A percentile compares a stretch with the other conserved stretches of the same genome.
Conservation (phyloP, 30 jellyfish, hydroid and myxozoan genomes). For the Sanderia malayensis region DNA sequence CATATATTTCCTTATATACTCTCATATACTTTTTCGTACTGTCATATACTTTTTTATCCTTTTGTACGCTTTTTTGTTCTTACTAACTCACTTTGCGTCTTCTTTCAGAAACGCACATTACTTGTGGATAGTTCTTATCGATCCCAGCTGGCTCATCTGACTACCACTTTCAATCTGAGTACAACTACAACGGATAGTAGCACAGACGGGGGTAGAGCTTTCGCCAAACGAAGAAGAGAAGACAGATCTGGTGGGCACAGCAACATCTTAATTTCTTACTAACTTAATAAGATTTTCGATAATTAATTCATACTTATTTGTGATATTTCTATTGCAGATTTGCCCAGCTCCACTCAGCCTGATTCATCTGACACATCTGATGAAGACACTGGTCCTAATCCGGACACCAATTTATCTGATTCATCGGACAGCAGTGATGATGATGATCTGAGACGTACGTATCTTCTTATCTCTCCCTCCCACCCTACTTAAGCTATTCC, state of each 20-base stretch:
- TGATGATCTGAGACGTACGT: no score
- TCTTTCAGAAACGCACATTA: slow-evolving; percentile 55
- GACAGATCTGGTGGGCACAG: slow-evolving; percentile 14
- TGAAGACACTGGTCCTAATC: slow-evolving; percentile 62
- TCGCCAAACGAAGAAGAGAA: slow-evolving; percentile 33
- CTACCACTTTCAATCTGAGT: slow-evolving; percentile 55
- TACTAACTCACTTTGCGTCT: no score
- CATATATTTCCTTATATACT: no score
- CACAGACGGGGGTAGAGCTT: slow-evolving; percentile 67
- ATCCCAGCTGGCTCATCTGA: slow-evolving; percentile 42
- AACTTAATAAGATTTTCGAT: not conserved
- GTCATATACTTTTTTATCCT: no score
- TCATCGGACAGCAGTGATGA: slow-evolving; percentile 86
- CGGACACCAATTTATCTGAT: slow-evolving; percentile 63
- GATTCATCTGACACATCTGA: slow-evolving; percentile 96
- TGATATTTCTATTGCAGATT: slow-evolving; percentile 29
- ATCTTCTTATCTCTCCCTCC: no score
- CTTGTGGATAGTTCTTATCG: slow-evolving; percentile 60
- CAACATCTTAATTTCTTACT: no score
- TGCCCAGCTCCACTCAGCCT: slow-evolving; percentile 75
- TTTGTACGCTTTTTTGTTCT: no score
- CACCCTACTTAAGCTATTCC: no score
- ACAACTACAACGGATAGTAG: slow-evolving; percentile 90
- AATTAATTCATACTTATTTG: no score
- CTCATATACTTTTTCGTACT: no score